phyloP scores from a whole-genome alignment of 2,888 invertebrate genomes.

The Eledona agricola region DNA sequence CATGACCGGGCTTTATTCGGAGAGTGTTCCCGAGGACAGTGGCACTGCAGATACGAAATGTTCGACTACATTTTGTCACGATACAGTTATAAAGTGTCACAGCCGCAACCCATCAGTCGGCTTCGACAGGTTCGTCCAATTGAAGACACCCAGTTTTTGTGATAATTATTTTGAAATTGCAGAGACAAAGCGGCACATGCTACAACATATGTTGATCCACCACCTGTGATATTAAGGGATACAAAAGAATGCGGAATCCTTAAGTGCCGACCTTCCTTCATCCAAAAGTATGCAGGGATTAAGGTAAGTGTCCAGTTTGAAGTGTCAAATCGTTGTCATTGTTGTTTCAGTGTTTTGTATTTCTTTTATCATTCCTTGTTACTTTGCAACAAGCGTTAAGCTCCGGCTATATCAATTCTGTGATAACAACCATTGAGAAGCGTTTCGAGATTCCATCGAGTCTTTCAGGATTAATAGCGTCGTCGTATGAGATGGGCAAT shows the following conservation, averaged over 20 bases:
- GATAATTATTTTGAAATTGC: constrained; percentile 24
- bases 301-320: constrained; percentile 69
- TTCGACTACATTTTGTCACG: constrained; percentile 56
- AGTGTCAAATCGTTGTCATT: constrained; percentile 15
- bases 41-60: constrained; percentile 54
- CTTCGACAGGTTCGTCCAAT: constrained; percentile 70
- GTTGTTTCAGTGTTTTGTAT: constrained; percentile 80
- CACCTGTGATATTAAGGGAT: constrained; percentile 68
- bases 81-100: constrained; percentile 75
- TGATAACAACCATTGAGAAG: constrained; percentile 96
- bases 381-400: constrained; percentile 90
- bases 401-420: constrained; percentile 92
- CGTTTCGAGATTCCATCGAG: constrained; percentile 94
- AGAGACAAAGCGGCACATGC: constrained; percentile 69
- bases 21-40: constrained; percentile 69
- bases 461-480: constrained; percentile 91
- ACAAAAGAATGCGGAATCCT: constrained; percentile 89
- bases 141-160: no score
- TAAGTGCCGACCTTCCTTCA: constrained; percentile 82
- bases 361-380: constrained; percentile 87
- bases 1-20: constrained; percentile 86
- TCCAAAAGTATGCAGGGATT: constrained; percentile 90
- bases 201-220: constrained; percentile 67
- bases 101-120: constrained; percentile 82
- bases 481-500: constrained; percentile 95